phyloP scores from a whole-genome alignment of 2,888 invertebrate genomes.

The Koerneria pararmatus region DNA sequence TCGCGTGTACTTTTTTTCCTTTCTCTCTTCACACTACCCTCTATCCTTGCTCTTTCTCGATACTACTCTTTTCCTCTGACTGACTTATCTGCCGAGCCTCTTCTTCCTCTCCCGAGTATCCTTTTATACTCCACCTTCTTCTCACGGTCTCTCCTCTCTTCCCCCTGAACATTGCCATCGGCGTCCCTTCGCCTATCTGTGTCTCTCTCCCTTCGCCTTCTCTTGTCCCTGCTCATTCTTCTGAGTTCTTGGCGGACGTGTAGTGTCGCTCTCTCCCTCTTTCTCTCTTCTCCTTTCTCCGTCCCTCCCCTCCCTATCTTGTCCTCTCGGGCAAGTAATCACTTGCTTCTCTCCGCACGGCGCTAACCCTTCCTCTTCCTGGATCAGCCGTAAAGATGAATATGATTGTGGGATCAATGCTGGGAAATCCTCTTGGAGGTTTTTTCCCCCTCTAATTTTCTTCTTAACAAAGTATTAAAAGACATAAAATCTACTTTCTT shows the following conservation, averaged over 20 bases:
- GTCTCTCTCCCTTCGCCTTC: neutral
- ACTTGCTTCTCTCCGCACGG: too few species aligned
- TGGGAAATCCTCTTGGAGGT: slow-evolving; percentile 47
- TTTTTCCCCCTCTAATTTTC: too few species aligned
- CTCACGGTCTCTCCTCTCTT: slow-evolving; percentile 4
- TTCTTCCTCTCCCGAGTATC: slow-evolving; percentile 14
- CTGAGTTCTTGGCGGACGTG: too few species aligned
- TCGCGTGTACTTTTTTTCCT: too few species aligned
- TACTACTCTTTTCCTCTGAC: neutral
- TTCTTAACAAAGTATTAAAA: too few species aligned
- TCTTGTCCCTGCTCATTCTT: neutral
- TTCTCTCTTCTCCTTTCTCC: slow-evolving; percentile 2
- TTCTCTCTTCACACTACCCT: neutral
- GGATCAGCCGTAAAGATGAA: slow-evolving; percentile 36
- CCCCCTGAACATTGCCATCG: too few species aligned
- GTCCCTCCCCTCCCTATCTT: neutral
- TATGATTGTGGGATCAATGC: slow-evolving; percentile 48
- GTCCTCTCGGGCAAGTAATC: too few species aligned
- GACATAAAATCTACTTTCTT: too few species aligned
- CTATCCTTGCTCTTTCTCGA: neutral
- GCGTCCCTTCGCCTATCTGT: too few species aligned
- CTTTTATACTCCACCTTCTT: slow-evolving; percentile 17
- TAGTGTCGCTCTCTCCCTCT: slow-evolving; percentile 15
- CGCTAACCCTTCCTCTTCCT: too few species aligned
- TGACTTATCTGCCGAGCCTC: neutral